phyloP scores from a whole-genome alignment of 1,140 invertebrate species.

The Lucilia cuprina region DNA sequence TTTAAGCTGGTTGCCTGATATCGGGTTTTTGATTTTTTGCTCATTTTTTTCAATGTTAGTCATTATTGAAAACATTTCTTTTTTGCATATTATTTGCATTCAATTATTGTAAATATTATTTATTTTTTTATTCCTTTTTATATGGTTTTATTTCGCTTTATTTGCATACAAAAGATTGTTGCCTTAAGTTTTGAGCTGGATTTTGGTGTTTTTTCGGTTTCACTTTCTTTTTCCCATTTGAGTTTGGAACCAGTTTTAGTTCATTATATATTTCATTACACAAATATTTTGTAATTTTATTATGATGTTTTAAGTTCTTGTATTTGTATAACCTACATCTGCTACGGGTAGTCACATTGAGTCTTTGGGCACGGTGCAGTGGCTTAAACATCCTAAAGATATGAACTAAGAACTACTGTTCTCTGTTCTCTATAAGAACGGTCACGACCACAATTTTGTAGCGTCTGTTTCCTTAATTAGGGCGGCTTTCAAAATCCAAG shows the following conservation, averaged over 20 bases:
- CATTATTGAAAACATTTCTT: not conserved
- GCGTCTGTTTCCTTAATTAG: too few relatives aligned
- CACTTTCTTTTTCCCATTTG: slow-evolving; percentile 22
- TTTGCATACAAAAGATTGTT: slow-evolving; percentile 23
- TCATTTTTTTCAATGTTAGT: not conserved
- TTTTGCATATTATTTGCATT: slow-evolving; percentile 10
- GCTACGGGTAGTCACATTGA: too few relatives aligned
- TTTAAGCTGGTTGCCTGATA: not conserved
- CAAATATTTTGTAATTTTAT: not conserved
- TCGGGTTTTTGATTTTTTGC: not conserved
- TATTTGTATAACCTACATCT: not conserved
- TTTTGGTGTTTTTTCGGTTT: slow-evolving; percentile 13
- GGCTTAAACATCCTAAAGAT: too few relatives aligned
- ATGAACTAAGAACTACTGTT: too few relatives aligned
- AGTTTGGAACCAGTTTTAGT: slow-evolving; percentile 10
- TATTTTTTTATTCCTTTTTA: not conserved
- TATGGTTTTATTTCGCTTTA: not conserved
- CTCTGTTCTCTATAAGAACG: too few relatives aligned
- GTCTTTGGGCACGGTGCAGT: too few relatives aligned
- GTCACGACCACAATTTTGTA: too few relatives aligned
- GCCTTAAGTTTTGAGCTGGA: not conserved
- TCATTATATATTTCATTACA: not conserved
- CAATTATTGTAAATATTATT: not conserved
- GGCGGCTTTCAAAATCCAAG: too few relatives aligned
- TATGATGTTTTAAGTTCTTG: not conserved